phyloP scores from a whole-genome alignment of 2,113 vertebrate genomes.

The Rallus limicola region DNA sequence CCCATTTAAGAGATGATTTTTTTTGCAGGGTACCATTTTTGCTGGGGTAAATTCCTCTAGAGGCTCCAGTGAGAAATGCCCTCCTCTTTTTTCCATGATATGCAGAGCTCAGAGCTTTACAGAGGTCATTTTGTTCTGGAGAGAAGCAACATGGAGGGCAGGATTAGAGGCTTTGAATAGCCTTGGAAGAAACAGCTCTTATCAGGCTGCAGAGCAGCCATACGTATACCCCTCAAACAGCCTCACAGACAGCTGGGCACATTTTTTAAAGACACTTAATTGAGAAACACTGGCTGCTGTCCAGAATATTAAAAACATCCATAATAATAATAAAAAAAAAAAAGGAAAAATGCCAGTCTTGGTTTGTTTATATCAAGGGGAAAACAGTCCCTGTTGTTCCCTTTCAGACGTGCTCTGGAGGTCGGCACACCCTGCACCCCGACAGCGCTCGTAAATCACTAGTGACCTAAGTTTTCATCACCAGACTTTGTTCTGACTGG shows the following conservation, averaged over 20 bases:
- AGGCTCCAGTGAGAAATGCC: not conserved
- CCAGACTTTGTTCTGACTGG: not conserved
- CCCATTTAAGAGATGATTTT: not conserved
- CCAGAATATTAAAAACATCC: not conserved
- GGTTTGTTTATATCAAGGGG: not conserved
- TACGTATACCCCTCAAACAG: not conserved
- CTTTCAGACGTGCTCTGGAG: not conserved
- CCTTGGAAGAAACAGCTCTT: not conserved
- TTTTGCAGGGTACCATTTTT: not conserved
- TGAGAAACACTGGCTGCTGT: not conserved
- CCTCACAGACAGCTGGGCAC: not conserved
- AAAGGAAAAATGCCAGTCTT: not conserved
- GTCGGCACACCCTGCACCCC: not conserved
- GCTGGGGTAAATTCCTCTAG: not conserved
- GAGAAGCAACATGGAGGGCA: not conserved
- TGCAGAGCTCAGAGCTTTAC: not conserved
- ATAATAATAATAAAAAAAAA: not conserved
- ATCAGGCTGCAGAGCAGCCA: not conserved
- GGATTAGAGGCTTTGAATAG: not conserved
- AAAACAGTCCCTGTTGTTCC: not conserved
- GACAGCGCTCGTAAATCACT: not conserved
- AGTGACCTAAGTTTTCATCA: constrained; percentile 6
- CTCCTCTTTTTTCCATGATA: not conserved
- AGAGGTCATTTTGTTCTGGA: not conserved
- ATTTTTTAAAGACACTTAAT: not conserved